Conservation (phyloP, 1,140 invertebrate genomes). For the Oryctes rhinoceros region DNA sequence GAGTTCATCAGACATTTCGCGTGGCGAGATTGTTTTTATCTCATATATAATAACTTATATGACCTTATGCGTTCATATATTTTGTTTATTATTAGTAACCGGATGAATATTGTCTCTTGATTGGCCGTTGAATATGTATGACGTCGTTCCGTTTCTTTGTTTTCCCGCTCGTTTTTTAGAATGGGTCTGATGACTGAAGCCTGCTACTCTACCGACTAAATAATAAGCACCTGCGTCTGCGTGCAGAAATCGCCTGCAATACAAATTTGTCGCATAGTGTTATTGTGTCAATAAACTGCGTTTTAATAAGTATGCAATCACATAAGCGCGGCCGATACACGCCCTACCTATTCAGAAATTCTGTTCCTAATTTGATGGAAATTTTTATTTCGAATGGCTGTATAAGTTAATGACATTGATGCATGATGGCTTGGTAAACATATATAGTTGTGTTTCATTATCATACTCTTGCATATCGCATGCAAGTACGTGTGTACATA, state of each 20-base stretch:
- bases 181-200: slow-evolving; percentile 33
- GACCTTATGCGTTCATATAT: slow-evolving; percentile 20
- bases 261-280: slow-evolving; percentile 28
- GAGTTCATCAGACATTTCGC: slow-evolving; percentile 19
- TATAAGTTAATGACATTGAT: slow-evolving; percentile 8
- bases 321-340: not conserved
- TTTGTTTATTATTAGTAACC: slow-evolving; percentile 37
- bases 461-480: not conserved
- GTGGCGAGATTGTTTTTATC: slow-evolving; percentile 20
- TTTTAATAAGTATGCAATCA: slow-evolving; percentile 29
- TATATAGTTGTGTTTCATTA: not conserved
- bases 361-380: slow-evolving; percentile 32
- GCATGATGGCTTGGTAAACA: not conserved
- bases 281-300: slow-evolving; percentile 26
- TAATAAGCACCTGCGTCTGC: slow-evolving; percentile 31
- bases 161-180: slow-evolving; percentile 27
- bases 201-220: slow-evolving; percentile 9
- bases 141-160: slow-evolving; percentile 32
- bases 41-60: slow-evolving; percentile 34
- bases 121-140: slow-evolving; percentile 30
- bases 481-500: too few species aligned
- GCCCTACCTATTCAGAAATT: slow-evolving; percentile 29
- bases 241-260: slow-evolving; percentile 22
- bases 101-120: slow-evolving; percentile 35
- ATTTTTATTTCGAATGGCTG: not conserved